phyloP scores from a whole-genome alignment of 2,888 invertebrate species.

The Girardia tigrina region DNA sequence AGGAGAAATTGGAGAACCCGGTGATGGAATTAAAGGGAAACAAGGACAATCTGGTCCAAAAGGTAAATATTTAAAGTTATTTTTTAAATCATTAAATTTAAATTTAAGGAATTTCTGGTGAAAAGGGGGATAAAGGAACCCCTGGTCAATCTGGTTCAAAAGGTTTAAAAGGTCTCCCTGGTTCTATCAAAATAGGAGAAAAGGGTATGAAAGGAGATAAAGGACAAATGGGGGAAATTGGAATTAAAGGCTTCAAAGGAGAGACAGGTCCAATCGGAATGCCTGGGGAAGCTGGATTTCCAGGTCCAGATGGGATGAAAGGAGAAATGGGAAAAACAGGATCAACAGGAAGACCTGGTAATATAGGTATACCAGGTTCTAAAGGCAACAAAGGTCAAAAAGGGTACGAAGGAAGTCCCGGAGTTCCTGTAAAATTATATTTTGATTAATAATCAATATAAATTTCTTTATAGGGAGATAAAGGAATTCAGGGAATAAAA shows the following conservation, averaged over 20 bases:
- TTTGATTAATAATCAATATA: not conserved
- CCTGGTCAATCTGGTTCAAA: not conserved
- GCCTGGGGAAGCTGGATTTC: not conserved
- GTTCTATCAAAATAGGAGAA: not conserved
- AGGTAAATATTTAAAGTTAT: constrained; percentile 12
- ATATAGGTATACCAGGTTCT: not conserved
- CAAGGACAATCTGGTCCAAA: constrained; percentile 7
- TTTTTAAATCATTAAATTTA: not conserved
- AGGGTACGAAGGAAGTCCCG: not conserved
- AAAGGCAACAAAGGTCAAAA: not conserved
- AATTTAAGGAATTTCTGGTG: not conserved
- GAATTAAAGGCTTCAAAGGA: constrained; percentile 3
- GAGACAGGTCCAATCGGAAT: not conserved
- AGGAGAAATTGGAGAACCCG: not conserved
- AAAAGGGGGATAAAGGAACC: not conserved
- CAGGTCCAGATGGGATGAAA: not conserved
- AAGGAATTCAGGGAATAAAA: not conserved
- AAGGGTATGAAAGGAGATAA: not conserved
- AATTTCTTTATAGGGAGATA: constrained; percentile 7
- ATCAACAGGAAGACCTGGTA: not conserved
- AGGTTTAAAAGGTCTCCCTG: not conserved
- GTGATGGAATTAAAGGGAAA: not conserved
- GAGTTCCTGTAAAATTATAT: not conserved
- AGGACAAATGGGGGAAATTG: constrained; percentile 12
- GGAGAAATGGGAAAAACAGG: not conserved